These are phyloP conservation scores for Flabesymbios commensalis DNA, from an alignment of 2,888 invertebrate species.

Conservation along the genomic window DNA sequence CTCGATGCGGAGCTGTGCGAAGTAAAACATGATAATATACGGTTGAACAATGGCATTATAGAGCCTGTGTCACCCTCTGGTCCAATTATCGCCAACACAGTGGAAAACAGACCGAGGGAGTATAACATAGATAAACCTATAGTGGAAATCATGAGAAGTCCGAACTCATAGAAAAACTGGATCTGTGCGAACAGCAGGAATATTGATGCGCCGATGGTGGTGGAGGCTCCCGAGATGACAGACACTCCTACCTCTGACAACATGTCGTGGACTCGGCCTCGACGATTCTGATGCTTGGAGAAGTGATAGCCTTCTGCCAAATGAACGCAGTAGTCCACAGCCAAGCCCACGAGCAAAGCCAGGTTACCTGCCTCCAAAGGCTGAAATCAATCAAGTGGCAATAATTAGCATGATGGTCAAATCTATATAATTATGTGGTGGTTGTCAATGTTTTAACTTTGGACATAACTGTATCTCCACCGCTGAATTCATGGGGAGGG, in stretches of 20 bases:
- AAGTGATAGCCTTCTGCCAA: slow-evolving; percentile 52
- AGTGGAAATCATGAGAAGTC: slow-evolving; percentile 50
- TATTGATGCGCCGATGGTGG: slow-evolving; percentile 48
- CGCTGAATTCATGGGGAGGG: too few species aligned
- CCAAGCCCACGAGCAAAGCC: slow-evolving; percentile 49
- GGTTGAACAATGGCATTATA: slow-evolving; percentile 20
- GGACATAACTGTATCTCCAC: too few species aligned
- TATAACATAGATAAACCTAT: slow-evolving; percentile 48
- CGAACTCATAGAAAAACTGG: slow-evolving; percentile 51
- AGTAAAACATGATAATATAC: too few species aligned
- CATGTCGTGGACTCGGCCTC: slow-evolving; percentile 45
- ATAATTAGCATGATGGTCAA: too few species aligned
- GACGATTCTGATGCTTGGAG: slow-evolving; percentile 41
- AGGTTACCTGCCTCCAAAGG: slow-evolving; percentile 52
- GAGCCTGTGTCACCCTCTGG: slow-evolving; percentile 37
- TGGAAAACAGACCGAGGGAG: slow-evolving; percentile 44
- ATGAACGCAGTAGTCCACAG: slow-evolving; percentile 56
- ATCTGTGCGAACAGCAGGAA: slow-evolving; percentile 49
- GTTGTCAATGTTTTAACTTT: too few species aligned
- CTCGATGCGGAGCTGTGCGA: too few species aligned
- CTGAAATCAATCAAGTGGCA: too few species aligned
- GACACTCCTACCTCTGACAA: slow-evolving; percentile 48
- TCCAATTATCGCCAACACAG: slow-evolving; percentile 43
- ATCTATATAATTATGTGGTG: too few species aligned
- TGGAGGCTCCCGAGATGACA: slow-evolving; percentile 49